Base-by-base conservation (phyloP, 2,888 invertebrate genomes). In the Fabriciana adippe region DNA sequence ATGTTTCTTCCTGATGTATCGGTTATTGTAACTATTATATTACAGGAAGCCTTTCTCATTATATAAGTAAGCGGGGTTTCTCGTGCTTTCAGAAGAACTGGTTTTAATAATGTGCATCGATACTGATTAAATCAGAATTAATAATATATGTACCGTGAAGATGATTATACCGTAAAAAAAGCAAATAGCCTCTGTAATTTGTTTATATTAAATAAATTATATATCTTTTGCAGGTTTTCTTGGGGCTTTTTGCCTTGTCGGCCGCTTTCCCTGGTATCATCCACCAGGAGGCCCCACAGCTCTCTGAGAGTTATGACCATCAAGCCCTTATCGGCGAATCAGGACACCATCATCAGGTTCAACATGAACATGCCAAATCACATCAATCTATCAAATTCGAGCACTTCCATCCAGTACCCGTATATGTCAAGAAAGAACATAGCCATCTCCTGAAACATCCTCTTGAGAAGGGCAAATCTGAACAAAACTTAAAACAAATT, bases 331-430 rank as follows among this genome's bases (percentile, higher is more conserved):
- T 90, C 57, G 90, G 91, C 21, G 91, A 92, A 67, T 88, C 92
- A 6, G 94, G 94, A 69, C 93, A 94, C 76, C 94, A 94, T 74
- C 94, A 94, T 69, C 93, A 94, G 72, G 89, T 94, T 47, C 93
- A 94, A 73, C 94, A 95, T 75, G 94, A 94, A 74, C 94, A 94
- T 77, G 95, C 95, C 45, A 95, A 95, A 73, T 95, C 95, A 54
- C 95, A 95, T 79, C 95, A 95, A 83, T 95, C 94, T 67, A 94
- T 95, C 74, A 94, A 95, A 76, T 94, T 95, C 74, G 95, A 95
- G 80, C 95, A 95, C 79, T 95, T 94, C 88, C 95, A 95, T 78
- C 93, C 95, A 0, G 95, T 95, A 1, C 95, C 95, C 1, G 95
- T 95, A 0, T 95, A 95, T 84, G 92, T 95, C 6, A 95, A 95